Percentiles rank a stretch among this genome's conserved stretches.
phyloP scores from a whole-genome alignment of 1,140 invertebrate species.

The Camponotus floridanus region DNA sequence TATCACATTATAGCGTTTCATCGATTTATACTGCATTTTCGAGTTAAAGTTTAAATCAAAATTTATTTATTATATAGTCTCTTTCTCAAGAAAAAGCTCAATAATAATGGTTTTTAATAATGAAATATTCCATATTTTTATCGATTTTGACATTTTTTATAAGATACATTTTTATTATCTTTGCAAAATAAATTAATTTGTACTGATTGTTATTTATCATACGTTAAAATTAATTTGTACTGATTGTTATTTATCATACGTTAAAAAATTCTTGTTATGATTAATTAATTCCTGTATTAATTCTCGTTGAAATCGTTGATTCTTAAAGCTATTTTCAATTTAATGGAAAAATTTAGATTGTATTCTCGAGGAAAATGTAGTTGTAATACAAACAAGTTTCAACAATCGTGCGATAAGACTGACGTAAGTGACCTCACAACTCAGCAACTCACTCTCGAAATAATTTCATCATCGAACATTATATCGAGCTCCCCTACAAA shows the following conservation, averaged over 20 bases:
- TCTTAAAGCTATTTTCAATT: slow-evolving; percentile 3
- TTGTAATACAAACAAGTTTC: slow-evolving; percentile 41
- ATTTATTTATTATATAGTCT: too few relatives aligned
- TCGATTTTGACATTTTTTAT: not conserved
- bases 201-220: not conserved
- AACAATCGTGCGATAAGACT: slow-evolving; percentile 38
- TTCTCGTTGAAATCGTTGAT: not conserved
- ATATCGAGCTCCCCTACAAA: not conserved
- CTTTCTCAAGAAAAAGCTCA: too few relatives aligned
- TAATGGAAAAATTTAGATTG: not conserved
- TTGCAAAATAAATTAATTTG: not conserved
- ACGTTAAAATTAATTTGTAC: not conserved
- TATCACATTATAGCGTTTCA: not conserved
- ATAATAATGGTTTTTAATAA: not conserved
- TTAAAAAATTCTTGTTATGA: not conserved
- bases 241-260: not conserved
- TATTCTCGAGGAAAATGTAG: not conserved
- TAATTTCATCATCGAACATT: not conserved
- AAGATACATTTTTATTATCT: not conserved
- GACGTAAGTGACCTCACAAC: slow-evolving; percentile 31
- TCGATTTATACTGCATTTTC: too few relatives aligned
- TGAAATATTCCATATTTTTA: not conserved
- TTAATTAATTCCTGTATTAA: not conserved
- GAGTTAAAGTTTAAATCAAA: too few relatives aligned
- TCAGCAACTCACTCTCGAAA: too few relatives aligned